A percentile compares a stretch with the other conserved stretches of the same genome.
These are phyloP conservation scores for Stratiomys singularior DNA, from an alignment of 2,888 invertebrate species.

Conservation along the genomic window DNA sequence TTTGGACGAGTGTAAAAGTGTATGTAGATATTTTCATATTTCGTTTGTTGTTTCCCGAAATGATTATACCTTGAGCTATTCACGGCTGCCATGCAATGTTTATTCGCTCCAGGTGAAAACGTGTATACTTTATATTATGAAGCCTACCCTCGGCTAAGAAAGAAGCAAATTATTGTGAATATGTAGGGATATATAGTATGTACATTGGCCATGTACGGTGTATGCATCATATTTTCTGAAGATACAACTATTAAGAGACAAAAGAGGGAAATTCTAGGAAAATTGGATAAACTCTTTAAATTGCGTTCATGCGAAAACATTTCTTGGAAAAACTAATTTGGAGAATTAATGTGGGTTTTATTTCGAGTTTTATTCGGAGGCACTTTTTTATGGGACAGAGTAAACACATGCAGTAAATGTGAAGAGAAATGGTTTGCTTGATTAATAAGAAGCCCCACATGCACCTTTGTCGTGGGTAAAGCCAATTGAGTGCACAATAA, in stretches of 20 bases:
- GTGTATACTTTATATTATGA: conserved; percentile 22
- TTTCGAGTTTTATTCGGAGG: background rate
- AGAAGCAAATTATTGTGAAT: no score
- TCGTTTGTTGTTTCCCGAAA: conserved; percentile 25
- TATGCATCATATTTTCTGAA: background rate
- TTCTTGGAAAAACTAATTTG: background rate
- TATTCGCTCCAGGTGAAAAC: conserved; percentile 12
- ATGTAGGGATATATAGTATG: no score
- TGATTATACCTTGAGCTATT: conserved; percentile 20
- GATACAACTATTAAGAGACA: conserved; percentile 19
- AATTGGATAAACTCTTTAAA: conserved; percentile 14
- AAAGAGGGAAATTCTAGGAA: conserved; percentile 1
- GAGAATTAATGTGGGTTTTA: background rate
- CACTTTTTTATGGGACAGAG: background rate
- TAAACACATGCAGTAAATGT: no score
- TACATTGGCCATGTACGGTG: no score
- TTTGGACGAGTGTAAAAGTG: background rate
- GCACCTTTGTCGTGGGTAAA: no score
- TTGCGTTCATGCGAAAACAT: background rate
- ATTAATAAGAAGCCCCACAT: no score
- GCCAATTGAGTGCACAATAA: no score
- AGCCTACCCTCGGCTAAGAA: background rate
- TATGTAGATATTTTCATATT: conserved; percentile 5
- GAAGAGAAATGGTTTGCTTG: no score
- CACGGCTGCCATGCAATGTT: conserved; percentile 2